Conservation (phyloP, 2,113 vertebrate genomes). For the Ceyx margarethae region DNA sequence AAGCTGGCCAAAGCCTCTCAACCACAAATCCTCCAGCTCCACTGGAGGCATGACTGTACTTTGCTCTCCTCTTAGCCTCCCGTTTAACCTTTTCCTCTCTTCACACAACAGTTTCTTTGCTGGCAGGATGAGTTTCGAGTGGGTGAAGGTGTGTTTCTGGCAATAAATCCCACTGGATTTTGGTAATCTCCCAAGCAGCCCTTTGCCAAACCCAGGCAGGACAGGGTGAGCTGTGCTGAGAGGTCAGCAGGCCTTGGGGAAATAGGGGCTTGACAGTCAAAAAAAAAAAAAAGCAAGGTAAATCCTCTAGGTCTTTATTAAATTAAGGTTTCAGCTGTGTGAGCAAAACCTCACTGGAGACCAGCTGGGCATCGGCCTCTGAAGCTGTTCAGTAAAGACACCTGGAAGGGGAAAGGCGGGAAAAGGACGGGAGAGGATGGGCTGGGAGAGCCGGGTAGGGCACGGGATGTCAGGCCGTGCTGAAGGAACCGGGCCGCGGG, state of each 20-base stretch:
- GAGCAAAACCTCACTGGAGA: not conserved
- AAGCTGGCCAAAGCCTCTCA: not conserved
- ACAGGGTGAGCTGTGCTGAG: accelerated
- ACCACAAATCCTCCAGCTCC: not conserved
- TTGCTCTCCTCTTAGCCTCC: not conserved
- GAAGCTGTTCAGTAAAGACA: not conserved
- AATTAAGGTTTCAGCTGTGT: not conserved
- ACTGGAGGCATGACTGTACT: not conserved
- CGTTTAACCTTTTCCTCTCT: not conserved
- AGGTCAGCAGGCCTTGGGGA: not conserved
- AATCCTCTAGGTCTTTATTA: not conserved
- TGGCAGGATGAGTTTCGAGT: accelerated
- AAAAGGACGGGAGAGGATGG: not conserved
- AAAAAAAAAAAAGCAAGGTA: not conserved
- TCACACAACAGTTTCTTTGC: not conserved
- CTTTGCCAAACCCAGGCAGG: not conserved
- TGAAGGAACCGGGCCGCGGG: not conserved
- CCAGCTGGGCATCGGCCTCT: not conserved
- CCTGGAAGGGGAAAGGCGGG: not conserved
- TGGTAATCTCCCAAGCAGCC: not conserved
- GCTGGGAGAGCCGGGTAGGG: not conserved
- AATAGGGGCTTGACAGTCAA: not conserved
- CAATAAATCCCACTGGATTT: not conserved
- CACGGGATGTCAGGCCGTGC: not conserved
- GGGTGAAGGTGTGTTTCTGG: not conserved